Conservation (phyloP, 2,113 vertebrate genomes). For the Protobothrops mucrosquamatus region DNA sequence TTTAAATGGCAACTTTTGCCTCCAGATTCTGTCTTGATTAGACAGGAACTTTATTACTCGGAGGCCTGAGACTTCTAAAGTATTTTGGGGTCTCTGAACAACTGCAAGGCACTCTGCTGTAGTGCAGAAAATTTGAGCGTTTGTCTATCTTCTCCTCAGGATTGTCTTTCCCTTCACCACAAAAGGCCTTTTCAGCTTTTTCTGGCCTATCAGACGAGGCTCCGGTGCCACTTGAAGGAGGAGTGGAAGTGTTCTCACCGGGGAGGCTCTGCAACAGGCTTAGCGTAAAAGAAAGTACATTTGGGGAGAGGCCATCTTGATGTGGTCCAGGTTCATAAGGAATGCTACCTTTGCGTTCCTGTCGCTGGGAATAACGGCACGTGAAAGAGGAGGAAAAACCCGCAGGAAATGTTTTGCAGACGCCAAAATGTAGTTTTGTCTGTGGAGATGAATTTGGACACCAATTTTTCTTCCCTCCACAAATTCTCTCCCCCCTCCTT, state of each 20-base stretch:
- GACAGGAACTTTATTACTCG: constrained; percentile 1
- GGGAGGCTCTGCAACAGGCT: constrained; percentile 55
- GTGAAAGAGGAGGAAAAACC: constrained; percentile 50
- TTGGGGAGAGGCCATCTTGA: constrained; percentile 61
- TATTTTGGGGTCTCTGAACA: constrained; percentile 55
- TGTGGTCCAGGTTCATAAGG: constrained; percentile 62
- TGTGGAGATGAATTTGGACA: constrained; percentile 57
- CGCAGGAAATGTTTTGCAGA: constrained; percentile 59
- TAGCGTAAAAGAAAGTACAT: constrained; percentile 55
- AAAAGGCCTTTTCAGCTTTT: constrained; percentile 52
- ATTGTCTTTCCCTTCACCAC: constrained; percentile 36
- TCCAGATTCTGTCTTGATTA: constrained; percentile 37
- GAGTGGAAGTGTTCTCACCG: constrained; percentile 49
- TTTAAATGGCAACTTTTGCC: constrained; percentile 36
- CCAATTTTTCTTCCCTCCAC: background rate
- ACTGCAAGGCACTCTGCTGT: constrained; percentile 35
- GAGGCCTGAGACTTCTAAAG: constrained; percentile 46
- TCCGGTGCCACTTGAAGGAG: constrained; percentile 54
- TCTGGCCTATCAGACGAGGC: constrained; percentile 54
- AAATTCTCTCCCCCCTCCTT: background rate
- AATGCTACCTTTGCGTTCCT: constrained; percentile 59
- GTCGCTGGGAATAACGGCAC: constrained; percentile 54
- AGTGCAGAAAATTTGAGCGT: constrained; percentile 31
- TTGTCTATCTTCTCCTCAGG: constrained; percentile 30
- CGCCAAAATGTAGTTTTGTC: constrained; percentile 56